Base-by-base conservation (phyloP, 2,888 invertebrate species). In the Dryadula phaetusa region DNA sequence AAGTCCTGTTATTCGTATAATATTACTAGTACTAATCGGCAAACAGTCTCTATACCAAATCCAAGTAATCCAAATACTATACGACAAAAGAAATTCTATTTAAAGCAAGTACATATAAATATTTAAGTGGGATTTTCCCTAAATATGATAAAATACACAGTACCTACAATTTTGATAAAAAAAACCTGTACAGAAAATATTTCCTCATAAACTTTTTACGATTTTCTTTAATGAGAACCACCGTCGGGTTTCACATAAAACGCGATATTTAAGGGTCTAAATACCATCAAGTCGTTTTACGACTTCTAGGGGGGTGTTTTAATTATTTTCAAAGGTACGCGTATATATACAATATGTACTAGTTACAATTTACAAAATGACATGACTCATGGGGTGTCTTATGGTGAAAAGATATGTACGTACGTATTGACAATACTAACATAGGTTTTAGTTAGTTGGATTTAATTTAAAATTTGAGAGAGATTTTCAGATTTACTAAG, bases 211-310 rank as follows among this genome's bases (percentile, higher is more conserved):
- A 64, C 44, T 62, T 70, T 72, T 70, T 72, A 70, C 64, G 62
- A 67, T 56, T 65, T 44, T 52, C 62, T 67, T 66, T 69, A 72
- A 72, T 70, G 71, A 71, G 71, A 42, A 37, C 22, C 49, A 44
- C 65, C 60, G 63, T 37, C 60, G 64, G 18, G 60, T 32, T 47
- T 65, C 69, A 63, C 70, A 67, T 70, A 67, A 66, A 72, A 66
- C 62, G 70, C 62, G 47, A 70, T 56, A 66, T 66, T 52, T 69
- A 62, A 69, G 69, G 69, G 69, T 61, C 60, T 63, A 60, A 64
- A 66, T 67, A 25, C 63, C 67, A 64, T 69, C 66, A 40, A 66
- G 62, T 56, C 58, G 62, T 60, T 70, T 70, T 70, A 70, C 68
- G 67, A 68, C 70, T 62, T 65, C 65, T 60, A 32, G 65, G 56